Conservation (phyloP, 2,113 vertebrate genomes). For the Cacatua alba region DNA sequence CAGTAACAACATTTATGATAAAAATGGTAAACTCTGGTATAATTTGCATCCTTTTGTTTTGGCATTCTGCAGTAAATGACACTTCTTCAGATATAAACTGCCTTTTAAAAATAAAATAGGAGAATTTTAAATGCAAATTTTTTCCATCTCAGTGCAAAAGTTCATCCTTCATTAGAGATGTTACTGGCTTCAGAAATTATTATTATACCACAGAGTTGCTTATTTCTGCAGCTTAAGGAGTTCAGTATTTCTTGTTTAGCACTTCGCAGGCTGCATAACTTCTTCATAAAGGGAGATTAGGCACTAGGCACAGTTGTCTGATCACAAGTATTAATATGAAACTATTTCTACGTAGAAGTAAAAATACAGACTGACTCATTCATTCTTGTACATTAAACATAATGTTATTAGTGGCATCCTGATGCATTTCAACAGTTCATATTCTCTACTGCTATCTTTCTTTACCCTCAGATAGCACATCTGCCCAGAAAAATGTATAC, state of each 20-base stretch:
- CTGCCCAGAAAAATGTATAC: background rate
- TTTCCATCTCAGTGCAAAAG: slow-evolving; percentile 5
- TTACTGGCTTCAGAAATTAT: background rate
- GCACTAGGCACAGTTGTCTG: background rate
- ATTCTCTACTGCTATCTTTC: background rate
- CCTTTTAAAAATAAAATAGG: background rate
- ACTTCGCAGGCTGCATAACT: background rate
- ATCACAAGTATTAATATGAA: background rate
- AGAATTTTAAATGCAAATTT: slow-evolving; percentile 13
- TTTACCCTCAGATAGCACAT: background rate
- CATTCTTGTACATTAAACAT: background rate
- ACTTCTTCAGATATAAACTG: slow-evolving; percentile 13
- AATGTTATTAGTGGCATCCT: background rate
- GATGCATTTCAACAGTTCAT: background rate
- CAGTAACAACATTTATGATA: background rate
- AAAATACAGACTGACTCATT: background rate
- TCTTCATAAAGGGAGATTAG: background rate
- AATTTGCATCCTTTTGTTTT: slow-evolving; percentile 9
- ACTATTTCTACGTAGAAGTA: background rate
- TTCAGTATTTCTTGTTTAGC: background rate
- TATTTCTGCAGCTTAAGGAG: background rate
- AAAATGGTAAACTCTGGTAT: slow-evolving; percentile 28
- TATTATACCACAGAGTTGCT: background rate
- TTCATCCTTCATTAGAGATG: background rate
- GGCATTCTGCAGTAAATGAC: background rate